Percentiles rank a stretch among this genome's conserved stretches.
phyloP scores from a whole-genome alignment of 1,140 invertebrate genomes.

The Brachionus plicatilis region DNA sequence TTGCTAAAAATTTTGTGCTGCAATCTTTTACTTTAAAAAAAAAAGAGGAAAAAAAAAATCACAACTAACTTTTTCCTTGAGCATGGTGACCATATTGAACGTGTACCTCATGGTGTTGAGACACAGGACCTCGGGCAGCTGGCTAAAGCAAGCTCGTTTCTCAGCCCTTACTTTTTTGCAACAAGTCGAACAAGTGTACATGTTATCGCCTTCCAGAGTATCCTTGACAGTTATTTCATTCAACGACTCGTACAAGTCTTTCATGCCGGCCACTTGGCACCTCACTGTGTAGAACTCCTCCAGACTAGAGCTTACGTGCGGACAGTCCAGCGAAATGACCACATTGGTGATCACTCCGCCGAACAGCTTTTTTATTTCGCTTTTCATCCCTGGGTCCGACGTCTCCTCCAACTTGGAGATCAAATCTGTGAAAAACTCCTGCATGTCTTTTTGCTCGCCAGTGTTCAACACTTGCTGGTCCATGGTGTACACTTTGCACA shows the following conservation, averaged over 20 bases:
- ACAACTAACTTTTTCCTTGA: conserved; percentile 72
- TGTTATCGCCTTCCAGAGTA: conserved; percentile 89
- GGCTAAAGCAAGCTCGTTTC: conserved; percentile 86
- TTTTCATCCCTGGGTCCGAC: conserved; percentile 66
- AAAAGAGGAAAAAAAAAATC: background rate
- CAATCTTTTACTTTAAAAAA: no score
- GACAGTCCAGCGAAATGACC: conserved; percentile 86
- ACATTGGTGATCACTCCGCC: conserved; percentile 88
- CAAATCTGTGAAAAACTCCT: conserved; percentile 91
- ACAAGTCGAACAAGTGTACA: conserved; percentile 92
- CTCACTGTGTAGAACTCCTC: conserved; percentile 93
- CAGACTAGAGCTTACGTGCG: conserved; percentile 81
- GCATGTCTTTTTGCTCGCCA: conserved; percentile 95
- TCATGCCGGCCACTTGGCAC: conserved; percentile 90
- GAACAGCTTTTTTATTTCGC: conserved; percentile 80
- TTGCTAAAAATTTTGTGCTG: no score
- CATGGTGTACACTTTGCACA: conserved; percentile 94
- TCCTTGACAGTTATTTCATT: conserved; percentile 93
- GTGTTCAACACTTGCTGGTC: conserved; percentile 89
- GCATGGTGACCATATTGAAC: conserved; percentile 94
- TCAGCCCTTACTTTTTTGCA: conserved; percentile 87
- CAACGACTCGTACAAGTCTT: conserved; percentile 84
- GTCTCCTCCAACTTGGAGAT: conserved; percentile 92
- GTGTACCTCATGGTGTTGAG: conserved; percentile 97
- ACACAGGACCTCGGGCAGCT: conserved; percentile 81